Conservation (phyloP, 2,797 vertebrate species). For the Hoplostethus mediterraneus region DNA sequence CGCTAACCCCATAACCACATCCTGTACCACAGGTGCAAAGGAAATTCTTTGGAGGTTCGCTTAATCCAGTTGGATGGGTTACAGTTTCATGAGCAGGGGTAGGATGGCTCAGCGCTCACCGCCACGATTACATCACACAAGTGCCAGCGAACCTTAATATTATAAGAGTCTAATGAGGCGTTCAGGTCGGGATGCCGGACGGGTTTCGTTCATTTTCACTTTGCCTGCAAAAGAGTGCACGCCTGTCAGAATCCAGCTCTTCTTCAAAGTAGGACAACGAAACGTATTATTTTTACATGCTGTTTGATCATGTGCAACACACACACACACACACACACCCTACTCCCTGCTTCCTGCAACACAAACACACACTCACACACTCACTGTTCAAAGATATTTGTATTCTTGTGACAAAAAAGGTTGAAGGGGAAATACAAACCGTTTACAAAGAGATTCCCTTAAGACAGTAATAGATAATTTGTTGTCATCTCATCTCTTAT, state of each 20-base stretch:
- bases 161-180: too few species aligned
- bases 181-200: too few species aligned
- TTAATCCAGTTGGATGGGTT: constrained; percentile 4
- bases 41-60: neutral
- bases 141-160: too few species aligned
- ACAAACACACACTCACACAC: neutral
- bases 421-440: neutral
- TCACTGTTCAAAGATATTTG: neutral
- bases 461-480: neutral
- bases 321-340: too few species aligned
- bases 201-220: too few species aligned
- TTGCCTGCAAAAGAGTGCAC: too few species aligned
- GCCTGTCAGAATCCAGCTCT: too few species aligned
- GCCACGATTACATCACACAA: too few species aligned
- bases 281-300: neutral
- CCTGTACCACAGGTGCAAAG: constrained; percentile 23
- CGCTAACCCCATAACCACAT: constrained; percentile 2
- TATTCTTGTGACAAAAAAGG: neutral
- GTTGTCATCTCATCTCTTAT: neutral
- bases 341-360: too few species aligned
- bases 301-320: too few species aligned
- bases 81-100: neutral
- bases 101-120: too few species aligned
- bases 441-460: neutral
- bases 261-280: too few species aligned